Conservation (phyloP, 2,888 invertebrate genomes). For the Cheilosia impressa region DNA sequence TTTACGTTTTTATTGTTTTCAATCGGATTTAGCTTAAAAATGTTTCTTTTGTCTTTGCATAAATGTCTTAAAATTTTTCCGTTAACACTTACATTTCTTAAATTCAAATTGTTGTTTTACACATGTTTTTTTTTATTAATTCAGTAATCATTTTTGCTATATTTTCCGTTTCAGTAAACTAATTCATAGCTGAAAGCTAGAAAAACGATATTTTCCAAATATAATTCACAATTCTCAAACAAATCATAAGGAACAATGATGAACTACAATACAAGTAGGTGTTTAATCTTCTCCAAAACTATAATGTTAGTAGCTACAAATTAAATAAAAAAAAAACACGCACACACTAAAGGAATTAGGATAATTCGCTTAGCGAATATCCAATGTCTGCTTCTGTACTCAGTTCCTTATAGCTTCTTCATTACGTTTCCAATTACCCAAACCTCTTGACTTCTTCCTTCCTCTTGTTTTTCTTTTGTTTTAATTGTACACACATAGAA, state of each 20-base stretch:
- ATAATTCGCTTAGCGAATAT: conserved; percentile 51
- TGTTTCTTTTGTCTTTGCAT: conserved; percentile 40
- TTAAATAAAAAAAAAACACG: conserved; percentile 7
- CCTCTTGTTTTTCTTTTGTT: conserved; percentile 8
- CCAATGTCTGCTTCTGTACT: not conserved
- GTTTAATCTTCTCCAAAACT: conserved; percentile 16
- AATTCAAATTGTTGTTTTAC: conserved; percentile 3
- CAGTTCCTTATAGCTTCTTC: conserved; percentile 32
- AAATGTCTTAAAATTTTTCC: conserved; percentile 41
- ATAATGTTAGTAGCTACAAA: conserved; percentile 36
- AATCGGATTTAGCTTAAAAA: conserved; percentile 54
- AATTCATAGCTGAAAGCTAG: conserved; percentile 7
- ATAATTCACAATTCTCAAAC: conserved; percentile 8
- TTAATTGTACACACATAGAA: conserved; percentile 52
- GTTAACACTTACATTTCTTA: conserved; percentile 35
- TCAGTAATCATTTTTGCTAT: not conserved
- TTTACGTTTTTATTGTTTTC: conserved; percentile 16
- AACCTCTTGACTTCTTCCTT: conserved; percentile 21
- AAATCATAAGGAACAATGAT: conserved; percentile 57
- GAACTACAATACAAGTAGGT: conserved; percentile 19
- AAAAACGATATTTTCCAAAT: not conserved
- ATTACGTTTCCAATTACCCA: not conserved
- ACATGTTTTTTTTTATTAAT: conserved; percentile 12
- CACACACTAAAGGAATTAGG: conserved; percentile 24
- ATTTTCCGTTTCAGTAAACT: conserved; percentile 21